phyloP scores from a whole-genome alignment of 2,797 vertebrate genomes.

The Hydrocynus forskahlii region DNA sequence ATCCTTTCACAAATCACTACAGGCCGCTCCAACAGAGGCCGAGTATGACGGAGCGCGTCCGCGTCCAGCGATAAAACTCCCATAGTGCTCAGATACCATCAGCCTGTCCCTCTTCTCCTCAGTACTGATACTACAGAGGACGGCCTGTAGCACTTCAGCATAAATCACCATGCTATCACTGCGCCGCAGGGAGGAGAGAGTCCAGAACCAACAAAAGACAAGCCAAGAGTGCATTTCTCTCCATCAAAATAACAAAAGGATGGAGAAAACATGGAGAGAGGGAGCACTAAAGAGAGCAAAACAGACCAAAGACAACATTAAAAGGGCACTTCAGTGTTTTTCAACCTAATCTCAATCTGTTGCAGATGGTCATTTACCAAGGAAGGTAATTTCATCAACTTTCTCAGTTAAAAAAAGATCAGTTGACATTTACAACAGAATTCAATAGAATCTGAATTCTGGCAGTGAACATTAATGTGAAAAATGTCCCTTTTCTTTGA shows the following conservation, averaged over 20 bases:
- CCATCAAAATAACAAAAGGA: conserved; percentile 1
- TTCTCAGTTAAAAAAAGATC: too few species aligned
- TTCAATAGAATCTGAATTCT: too few species aligned
- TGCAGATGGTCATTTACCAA: too few species aligned
- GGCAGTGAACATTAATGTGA: too few species aligned
- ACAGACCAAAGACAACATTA: too few species aligned
- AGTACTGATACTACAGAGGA: neutral
- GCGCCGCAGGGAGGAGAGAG: neutral
- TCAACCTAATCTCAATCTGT: neutral
- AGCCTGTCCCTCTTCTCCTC: neutral
- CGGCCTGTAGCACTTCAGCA: neutral
- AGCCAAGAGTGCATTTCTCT: neutral
- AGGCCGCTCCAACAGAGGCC: neutral
- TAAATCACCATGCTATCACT: neutral
- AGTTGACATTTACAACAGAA: too few species aligned
- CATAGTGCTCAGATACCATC: neutral
- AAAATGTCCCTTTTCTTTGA: too few species aligned
- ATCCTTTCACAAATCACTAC: neutral
- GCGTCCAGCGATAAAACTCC: neutral
- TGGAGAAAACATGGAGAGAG: neutral
- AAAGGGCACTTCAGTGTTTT: too few species aligned
- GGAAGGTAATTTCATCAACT: too few species aligned
- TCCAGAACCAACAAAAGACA: neutral
- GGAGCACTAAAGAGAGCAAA: neutral
- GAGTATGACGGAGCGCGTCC: neutral